Base-by-base conservation (phyloP, 2,888 invertebrate genomes). In the Pristionchus japonicus region DNA sequence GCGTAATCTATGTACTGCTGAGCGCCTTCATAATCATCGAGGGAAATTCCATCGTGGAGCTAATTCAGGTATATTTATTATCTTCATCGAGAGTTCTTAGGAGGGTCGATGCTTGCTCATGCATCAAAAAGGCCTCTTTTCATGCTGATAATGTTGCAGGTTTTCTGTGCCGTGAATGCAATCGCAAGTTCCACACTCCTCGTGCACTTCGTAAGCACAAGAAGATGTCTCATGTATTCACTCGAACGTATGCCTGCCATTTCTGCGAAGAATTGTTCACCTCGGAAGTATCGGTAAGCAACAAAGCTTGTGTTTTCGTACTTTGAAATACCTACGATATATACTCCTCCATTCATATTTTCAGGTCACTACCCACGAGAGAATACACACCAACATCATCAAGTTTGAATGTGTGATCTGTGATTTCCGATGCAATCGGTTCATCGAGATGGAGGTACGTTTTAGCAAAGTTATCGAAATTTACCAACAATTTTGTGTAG, bases 311-410 rank as follows among this genome's bases (percentile, higher is more conserved):
- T n/a, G n/a, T n/a, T n/a, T n/a, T n/a, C n/a, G n/a, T n/a, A n/a
- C n/a, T n/a, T n/a, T n/a, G n/a, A n/a, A n/a, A n/a, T n/a, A n/a
- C n/a, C n/a, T n/a, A n/a, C n/a, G n/a, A n/a, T n/a, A n/a, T n/a
- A n/a, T n/a, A n/a, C n/a, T n/a, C n/a, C n/a, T n/a, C n/a, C n/a
- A n/a, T n/a, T n/a, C n/a, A n/a, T n/a, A 84, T 84, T 52, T 37
- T 37, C 15, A 93, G 92, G 92, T 93, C 15, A 92, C 93, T 13
- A 93, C 94, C 20, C 94, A 94, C 87, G 94, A 94, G 87, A 91
- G 94, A 31, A 91, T 94, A 64, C 94, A 94, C 89, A 94, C 94
- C n/a, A 94, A 94, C 86, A 94, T 94, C 88, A 92, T 94, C 64
- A 93, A 93, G 86, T 94, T 93, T 86, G 94, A 94, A 89, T 94